Evolutionary conservation across 2,113 vertebrate genomes (phyloP), one percentile per base, ranked within the genome.

Genomic region (Nothocercus nigrocapillus): DNA sequence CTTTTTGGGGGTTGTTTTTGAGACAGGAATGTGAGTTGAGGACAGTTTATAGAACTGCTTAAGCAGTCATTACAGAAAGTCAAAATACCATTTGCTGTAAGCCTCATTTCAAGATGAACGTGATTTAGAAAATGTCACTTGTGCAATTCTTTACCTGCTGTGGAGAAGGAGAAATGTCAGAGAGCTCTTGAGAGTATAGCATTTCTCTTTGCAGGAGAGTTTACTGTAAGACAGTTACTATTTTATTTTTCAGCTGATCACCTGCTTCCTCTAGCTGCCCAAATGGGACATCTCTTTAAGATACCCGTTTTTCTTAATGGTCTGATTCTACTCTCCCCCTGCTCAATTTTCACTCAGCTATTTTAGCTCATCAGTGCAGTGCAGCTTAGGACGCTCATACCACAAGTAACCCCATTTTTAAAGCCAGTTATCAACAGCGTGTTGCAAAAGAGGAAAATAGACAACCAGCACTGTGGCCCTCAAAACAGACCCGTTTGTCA

Each of bases 181-280:
- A 64, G 44, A 9, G 5, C 4, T 22, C 16, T 75, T 54, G 1
- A 15, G 22, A 53, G 13, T 10, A 1, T 3, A 81, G 63, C 20
- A 14, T n/a, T 72, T 73, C 70, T 40, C 22, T n/a, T 15, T 47
- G n/a, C 30, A 54, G 63, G n/a, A 24, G 7, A 30, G 12, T 53
- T 6, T 10, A 5, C n/a, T 51, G 64, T 45, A 77, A 54, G 77
- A 27, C 5, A 0, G 27, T 2, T 5, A 3, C 19, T 38, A 17
- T 32, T 24, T 58, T 34, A 18, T 8, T 45, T 73, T 27, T 51
- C 19, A 25, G 7, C 36, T 67, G 61, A 20, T 74, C 56, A 78
- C 18, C 12, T 16, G 0, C 80, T 83, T 47, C 40, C 40, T 74
- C 27, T 69, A 59, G 44, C 72, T 81, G 61, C 62, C 36, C 40